A percentile compares a stretch with the other conserved stretches of the same genome.
phyloP scores from a whole-genome alignment of 2,797 vertebrate species.

The Xenops minutus region DNA sequence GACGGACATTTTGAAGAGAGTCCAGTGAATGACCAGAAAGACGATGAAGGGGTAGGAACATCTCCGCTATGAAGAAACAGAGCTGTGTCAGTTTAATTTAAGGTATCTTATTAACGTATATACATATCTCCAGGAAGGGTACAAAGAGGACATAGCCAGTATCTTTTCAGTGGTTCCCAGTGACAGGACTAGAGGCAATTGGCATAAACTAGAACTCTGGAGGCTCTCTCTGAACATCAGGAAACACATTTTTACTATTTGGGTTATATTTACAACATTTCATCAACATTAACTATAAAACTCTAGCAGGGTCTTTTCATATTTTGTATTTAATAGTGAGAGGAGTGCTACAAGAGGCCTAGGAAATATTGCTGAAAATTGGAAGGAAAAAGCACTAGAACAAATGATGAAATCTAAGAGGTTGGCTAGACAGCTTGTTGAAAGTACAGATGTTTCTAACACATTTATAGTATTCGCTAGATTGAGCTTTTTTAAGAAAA shows the following conservation, averaged over 20 bases:
- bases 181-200: background rate
- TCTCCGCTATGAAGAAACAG: background rate
- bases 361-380: background rate
- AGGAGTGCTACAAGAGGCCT: background rate
- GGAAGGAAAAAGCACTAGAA: background rate
- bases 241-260: background rate
- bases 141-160: background rate
- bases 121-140: background rate
- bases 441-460: background rate
- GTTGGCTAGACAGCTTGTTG: background rate
- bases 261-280: background rate
- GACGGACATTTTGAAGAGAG: background rate
- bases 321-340: background rate
- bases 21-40: background rate
- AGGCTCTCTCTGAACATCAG: background rate
- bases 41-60: background rate
- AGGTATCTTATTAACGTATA: background rate
- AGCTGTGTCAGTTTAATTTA: rapidly evolving
- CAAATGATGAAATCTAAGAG: background rate
- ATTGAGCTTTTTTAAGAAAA: background rate
- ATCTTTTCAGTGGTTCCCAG: background rate
- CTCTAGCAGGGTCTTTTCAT: background rate
- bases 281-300: background rate
- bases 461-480: background rate
- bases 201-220: background rate